phyloP scores from a whole-genome alignment of 2,113 vertebrate species.

The Charadrius vociferus region DNA sequence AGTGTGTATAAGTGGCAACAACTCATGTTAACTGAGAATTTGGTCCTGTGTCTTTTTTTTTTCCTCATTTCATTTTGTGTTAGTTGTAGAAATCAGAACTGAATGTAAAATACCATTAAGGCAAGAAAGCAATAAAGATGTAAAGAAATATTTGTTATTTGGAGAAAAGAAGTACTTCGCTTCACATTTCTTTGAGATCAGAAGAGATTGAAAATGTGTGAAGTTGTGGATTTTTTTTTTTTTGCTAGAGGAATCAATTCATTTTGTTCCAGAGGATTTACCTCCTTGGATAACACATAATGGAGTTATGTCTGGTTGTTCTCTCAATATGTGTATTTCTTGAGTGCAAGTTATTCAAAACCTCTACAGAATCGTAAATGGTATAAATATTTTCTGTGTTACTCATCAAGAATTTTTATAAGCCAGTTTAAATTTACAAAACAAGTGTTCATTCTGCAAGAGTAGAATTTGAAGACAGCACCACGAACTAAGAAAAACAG shows the following conservation, averaged over 20 bases:
- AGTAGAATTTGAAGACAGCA: background rate
- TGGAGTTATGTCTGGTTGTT: background rate
- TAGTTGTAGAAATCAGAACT: background rate
- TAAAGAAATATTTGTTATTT: background rate
- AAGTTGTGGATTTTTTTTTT: background rate
- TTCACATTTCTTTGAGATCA: background rate
- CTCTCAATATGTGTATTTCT: background rate
- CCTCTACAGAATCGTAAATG: background rate
- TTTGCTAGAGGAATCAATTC: background rate
- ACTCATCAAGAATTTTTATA: background rate
- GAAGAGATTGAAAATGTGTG: background rate
- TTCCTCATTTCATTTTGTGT: background rate
- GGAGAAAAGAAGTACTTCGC: background rate
- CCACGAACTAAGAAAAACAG: conserved; percentile 38
- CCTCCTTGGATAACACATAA: background rate
- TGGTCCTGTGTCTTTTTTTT: background rate
- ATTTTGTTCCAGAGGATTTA: background rate
- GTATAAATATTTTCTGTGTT: background rate
- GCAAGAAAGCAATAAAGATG: background rate
- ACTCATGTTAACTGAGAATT: background rate
- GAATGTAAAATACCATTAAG: background rate
- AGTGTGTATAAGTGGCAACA: background rate
- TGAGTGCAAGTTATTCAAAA: background rate
- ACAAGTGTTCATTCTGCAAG: background rate
- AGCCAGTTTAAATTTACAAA: background rate